Evolutionary conservation across 2,888 invertebrate genomes (phyloP).

Genomic region (Graphium colonna): DNA sequence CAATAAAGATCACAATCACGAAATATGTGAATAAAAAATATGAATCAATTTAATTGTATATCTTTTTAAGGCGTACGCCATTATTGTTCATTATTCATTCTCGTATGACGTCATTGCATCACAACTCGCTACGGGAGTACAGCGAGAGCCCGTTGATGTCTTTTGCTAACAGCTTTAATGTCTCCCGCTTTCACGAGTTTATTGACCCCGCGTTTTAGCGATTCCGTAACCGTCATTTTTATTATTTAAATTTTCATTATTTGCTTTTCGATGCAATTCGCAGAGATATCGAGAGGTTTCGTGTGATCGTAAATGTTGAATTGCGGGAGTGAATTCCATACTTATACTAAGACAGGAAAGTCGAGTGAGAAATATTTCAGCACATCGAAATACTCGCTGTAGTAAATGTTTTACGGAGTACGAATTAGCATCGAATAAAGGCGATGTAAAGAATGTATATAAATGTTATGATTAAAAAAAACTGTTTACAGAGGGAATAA

Average conservation of each 20-base stretch:
- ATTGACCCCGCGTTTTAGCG: slow-evolving; percentile 42
- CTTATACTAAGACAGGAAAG: neutral
- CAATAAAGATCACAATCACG: neutral
- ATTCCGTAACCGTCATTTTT: slow-evolving; percentile 17
- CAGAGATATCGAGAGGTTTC: neutral
- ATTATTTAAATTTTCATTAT: slow-evolving; percentile 25
- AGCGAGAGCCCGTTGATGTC: slow-evolving; percentile 64
- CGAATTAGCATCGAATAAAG: slow-evolving; percentile 39
- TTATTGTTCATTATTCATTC: no score
- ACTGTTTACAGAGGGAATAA: slow-evolving; percentile 65
- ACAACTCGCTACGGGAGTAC: slow-evolving; percentile 18
- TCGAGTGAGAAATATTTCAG: neutral
- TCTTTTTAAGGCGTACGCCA: slow-evolving; percentile 13
- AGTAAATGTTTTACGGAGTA: slow-evolving; percentile 24
- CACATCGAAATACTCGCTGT: neutral
- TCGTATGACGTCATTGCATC: slow-evolving; percentile 16
- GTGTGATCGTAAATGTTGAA: neutral
- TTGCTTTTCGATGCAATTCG: slow-evolving; percentile 16
- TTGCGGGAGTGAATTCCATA: neutral
- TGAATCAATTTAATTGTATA: slow-evolving; percentile 13
- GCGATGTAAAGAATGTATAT: slow-evolving; percentile 53
- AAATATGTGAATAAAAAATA: slow-evolving; percentile 5
- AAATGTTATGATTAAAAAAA: slow-evolving; percentile 65
- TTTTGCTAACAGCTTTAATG: slow-evolving; percentile 62
- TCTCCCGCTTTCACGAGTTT: slow-evolving; percentile 59